A percentile compares a stretch with the other conserved stretches of the same genome.
These are phyloP conservation scores for Amphilophus citrinellus DNA, from an alignment of 2,113 vertebrate species.

Conservation along the genomic window DNA sequence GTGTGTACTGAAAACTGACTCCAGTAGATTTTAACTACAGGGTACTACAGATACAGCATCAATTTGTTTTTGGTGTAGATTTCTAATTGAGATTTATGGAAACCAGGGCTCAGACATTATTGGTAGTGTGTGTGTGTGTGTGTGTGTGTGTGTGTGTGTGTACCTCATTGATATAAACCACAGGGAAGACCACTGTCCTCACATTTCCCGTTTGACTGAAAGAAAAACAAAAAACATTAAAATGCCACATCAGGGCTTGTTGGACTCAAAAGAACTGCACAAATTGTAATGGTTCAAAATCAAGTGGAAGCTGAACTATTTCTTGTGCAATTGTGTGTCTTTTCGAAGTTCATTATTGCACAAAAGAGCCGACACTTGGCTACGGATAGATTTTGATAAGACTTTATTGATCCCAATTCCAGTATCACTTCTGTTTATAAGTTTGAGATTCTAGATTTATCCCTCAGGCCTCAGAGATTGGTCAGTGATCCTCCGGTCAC, in stretches of 20 bases:
- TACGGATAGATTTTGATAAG: neutral
- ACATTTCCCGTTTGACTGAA: conserved; percentile 88
- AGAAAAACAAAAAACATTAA: conserved; percentile 14
- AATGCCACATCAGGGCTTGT: neutral
- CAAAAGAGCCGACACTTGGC: neutral
- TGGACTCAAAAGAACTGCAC: neutral
- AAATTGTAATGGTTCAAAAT: neutral
- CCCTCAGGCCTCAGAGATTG: neutral
- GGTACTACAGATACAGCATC: neutral
- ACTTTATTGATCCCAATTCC: neutral
- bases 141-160: neutral
- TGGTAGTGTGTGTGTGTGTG: neutral
- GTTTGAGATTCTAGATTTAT: neutral
- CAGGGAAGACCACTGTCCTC: conserved; percentile 87
- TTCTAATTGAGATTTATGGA: neutral
- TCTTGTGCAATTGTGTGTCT: neutral
- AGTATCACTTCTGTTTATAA: neutral
- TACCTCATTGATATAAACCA: conserved; percentile 93
- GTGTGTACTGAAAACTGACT: neutral
- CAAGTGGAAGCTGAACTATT: no score
- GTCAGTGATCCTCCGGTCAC: no score
- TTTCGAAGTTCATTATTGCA: neutral
- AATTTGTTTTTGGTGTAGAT: neutral
- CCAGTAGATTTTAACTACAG: neutral
- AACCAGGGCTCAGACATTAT: neutral